phyloP scores from a whole-genome alignment of 2,888 invertebrate species.

The Ypsolopha sequella region DNA sequence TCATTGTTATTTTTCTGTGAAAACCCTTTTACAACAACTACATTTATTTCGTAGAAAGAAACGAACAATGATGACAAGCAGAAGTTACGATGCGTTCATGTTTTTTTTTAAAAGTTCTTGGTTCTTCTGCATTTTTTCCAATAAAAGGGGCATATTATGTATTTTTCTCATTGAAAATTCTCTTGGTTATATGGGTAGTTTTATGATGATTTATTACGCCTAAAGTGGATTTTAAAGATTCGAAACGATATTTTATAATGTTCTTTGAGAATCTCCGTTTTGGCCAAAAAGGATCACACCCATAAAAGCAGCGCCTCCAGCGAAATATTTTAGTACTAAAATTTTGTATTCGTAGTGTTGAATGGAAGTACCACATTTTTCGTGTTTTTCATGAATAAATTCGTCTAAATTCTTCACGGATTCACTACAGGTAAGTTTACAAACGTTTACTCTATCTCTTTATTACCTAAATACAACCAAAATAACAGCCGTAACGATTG shows the following conservation, averaged over 20 bases:
- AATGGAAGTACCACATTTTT: conserved; percentile 64
- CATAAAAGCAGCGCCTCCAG: conserved; percentile 32
- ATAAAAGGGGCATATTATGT: too few relatives aligned
- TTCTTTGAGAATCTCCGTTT: too few relatives aligned
- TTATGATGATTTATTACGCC: too few relatives aligned
- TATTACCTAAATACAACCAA: conserved; percentile 14
- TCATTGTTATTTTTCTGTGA: too few relatives aligned
- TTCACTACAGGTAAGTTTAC: conserved; percentile 56
- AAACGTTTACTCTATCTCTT: conserved; percentile 16
- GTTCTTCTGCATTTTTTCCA: conserved; percentile 5
- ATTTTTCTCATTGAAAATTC: too few relatives aligned
- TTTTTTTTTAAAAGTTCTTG: conserved; percentile 1
- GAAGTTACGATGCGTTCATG: conserved; percentile 22
- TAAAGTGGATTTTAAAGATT: too few relatives aligned
- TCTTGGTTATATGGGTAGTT: too few relatives aligned
- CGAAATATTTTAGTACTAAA: conserved; percentile 48
- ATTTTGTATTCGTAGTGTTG: conserved; percentile 70
- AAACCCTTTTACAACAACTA: too few relatives aligned
- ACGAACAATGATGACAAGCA: conserved; percentile 16
- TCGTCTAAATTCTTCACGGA: conserved; percentile 53
- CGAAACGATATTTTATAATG: too few relatives aligned
- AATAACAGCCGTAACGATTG: conserved; percentile 32
- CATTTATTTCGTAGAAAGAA: conserved; percentile 11
- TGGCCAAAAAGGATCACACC: conserved; percentile 24
- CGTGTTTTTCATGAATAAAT: conserved; percentile 63